A percentile compares a stretch with the other conserved stretches of the same genome.
These are phyloP conservation scores for Archocentrus centrarchus DNA, from an alignment of 2,113 vertebrate genomes.

Conservation along the genomic window DNA sequence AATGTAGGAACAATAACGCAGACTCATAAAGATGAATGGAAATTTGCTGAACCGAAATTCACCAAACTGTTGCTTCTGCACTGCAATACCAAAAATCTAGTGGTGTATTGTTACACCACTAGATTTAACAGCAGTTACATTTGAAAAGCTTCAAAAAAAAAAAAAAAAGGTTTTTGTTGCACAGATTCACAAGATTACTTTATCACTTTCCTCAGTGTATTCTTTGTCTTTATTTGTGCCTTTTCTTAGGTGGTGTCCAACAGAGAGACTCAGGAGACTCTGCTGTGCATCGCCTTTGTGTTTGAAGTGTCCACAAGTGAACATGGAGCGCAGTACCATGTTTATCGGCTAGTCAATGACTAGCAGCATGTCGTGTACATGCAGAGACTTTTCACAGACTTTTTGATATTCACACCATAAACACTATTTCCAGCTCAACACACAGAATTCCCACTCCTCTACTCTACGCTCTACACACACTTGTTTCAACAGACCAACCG, in stretches of 20 bases:
- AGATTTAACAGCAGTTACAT: too few species aligned
- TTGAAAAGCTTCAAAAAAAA: background rate
- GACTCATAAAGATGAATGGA: too few species aligned
- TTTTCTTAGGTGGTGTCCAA: constrained; percentile 90
- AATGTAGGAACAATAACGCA: too few species aligned
- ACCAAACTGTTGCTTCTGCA: too few species aligned
- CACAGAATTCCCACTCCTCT: constrained; percentile 31
- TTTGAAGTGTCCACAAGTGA: constrained; percentile 96
- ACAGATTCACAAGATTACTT: rapidly evolving
- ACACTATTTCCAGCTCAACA: constrained; percentile 64
- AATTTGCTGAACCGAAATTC: too few species aligned
- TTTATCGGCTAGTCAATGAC: constrained; percentile 95
- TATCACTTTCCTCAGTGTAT: background rate
- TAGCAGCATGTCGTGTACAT: constrained; percentile 77
- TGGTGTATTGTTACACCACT: too few species aligned
- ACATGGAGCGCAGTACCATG: constrained; percentile 94
- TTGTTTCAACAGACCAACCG: constrained; percentile 65
- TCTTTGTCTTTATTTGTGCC: background rate
- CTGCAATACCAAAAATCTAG: too few species aligned
- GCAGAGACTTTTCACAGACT: constrained; percentile 60
- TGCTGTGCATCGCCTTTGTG: constrained; percentile 95
- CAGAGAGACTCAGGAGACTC: constrained; percentile 95
- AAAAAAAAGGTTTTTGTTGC: background rate
- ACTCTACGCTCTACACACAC: constrained; percentile 28
- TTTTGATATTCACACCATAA: constrained; percentile 50